Conservation (phyloP, 2,113 vertebrate species). For the Herpailurus yagouaroundi region DNA sequence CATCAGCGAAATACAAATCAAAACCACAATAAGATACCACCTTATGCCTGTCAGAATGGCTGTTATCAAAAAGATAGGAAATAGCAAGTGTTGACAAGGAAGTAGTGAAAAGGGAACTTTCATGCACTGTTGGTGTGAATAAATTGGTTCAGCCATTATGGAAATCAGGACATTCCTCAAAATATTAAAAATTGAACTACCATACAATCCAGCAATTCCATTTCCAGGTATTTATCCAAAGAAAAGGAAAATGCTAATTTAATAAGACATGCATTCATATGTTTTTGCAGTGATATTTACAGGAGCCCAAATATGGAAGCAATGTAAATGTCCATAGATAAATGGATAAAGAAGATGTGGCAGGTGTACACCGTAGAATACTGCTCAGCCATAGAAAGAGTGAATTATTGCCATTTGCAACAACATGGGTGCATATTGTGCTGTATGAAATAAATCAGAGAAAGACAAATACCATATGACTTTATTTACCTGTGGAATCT, state of each 20-base stretch:
- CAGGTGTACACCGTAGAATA: not conserved
- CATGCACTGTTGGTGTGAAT: not conserved
- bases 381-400: not conserved
- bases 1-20: not conserved
- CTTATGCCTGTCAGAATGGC: not conserved
- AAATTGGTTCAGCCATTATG: not conserved
- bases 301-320: not conserved
- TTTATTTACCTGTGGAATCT: not conserved
- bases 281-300: not conserved
- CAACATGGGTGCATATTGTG: not conserved
- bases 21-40: not conserved
- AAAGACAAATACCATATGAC: not conserved
- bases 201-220: not conserved
- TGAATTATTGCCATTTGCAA: not conserved
- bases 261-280: not conserved
- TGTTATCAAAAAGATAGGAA: not conserved
- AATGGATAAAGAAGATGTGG: not conserved
- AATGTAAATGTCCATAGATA: not conserved
- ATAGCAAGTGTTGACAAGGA: not conserved
- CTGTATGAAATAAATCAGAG: not conserved
- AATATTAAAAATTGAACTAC: not conserved
- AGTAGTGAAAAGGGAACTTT: not conserved
- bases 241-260: not conserved
- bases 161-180: not conserved
- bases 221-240: not conserved